Evolutionary conservation across 2,113 vertebrate genomes (phyloP).

Genomic region (Chloropsis cyanopogon): DNA sequence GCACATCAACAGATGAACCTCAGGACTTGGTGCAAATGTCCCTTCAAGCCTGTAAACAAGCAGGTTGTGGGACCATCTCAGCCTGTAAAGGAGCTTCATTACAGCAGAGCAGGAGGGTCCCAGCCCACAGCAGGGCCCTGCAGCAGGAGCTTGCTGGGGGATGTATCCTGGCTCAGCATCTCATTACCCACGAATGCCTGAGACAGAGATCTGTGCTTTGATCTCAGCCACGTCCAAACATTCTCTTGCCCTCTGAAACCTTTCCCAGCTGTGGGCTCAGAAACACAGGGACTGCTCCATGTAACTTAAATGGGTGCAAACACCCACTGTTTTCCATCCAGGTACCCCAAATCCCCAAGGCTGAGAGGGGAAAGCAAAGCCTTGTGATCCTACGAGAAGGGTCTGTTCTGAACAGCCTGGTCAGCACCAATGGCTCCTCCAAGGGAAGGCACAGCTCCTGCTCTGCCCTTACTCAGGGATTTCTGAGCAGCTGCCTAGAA

Average conservation of each 20-base stretch:
- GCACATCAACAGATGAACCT: not conserved
- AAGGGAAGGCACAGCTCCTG: not conserved
- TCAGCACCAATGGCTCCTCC: not conserved
- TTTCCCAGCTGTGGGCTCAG: not conserved
- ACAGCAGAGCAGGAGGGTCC: not conserved
- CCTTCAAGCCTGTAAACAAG: not conserved
- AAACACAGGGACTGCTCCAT: not conserved
- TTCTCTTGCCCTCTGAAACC: not conserved
- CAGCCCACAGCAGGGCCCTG: not conserved
- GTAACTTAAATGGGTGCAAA: accelerated
- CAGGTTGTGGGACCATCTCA: not conserved
- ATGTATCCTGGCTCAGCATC: accelerated
- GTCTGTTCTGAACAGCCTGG: not conserved
- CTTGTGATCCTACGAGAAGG: not conserved
- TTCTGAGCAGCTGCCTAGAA: not conserved
- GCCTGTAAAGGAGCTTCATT: not conserved
- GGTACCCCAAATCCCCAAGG: not conserved
- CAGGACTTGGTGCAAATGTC: not conserved
- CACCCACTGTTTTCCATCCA: accelerated
- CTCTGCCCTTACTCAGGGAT: not conserved
- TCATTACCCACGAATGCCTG: not conserved
- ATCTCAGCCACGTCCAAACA: accelerated
- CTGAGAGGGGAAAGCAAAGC: not conserved
- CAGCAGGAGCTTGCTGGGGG: not conserved
- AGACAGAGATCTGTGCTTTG: not conserved